These are phyloP conservation scores for Vombatus ursinus DNA, from an alignment of 2,113 vertebrate genomes.

Conservation along the genomic window DNA sequence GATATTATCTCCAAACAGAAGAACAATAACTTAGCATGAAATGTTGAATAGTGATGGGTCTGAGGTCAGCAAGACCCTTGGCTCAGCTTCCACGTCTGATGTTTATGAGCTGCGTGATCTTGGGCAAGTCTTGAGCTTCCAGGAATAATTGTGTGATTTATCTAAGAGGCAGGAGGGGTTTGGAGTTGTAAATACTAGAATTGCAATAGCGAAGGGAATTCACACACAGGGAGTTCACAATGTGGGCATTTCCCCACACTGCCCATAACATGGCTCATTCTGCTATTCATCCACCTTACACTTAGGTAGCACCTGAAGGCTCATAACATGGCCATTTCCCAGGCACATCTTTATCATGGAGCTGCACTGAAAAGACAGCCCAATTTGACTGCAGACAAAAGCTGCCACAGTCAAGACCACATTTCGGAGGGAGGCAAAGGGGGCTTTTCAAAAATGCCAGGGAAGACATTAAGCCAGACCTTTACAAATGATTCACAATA, in stretches of 20 bases:
- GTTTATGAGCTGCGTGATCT: not conserved
- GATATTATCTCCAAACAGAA: not conserved
- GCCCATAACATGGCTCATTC: not conserved
- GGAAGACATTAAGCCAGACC: not conserved
- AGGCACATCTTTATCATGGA: not conserved
- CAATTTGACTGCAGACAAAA: not conserved
- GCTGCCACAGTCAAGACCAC: not conserved
- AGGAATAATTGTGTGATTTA: not conserved
- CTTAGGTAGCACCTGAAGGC: not conserved
- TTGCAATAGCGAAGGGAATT: not conserved
- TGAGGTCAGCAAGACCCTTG: not conserved
- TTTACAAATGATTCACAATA: not conserved
- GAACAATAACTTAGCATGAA: not conserved
- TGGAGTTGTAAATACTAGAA: not conserved
- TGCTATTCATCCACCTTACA: not conserved
- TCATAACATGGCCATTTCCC: not conserved
- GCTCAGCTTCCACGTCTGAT: not conserved
- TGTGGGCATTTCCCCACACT: not conserved
- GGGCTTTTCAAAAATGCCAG: not conserved
- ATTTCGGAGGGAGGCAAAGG: not conserved
- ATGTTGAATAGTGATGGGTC: not conserved
- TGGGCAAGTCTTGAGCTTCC: not conserved
- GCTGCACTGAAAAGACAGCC: not conserved
- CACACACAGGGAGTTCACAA: not conserved
- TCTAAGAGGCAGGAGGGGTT: not conserved